Evolutionary conservation across 2,113 vertebrate genomes (phyloP), one percentile per base, ranked within the genome.

Genomic region (Melozone crissalis): DNA sequence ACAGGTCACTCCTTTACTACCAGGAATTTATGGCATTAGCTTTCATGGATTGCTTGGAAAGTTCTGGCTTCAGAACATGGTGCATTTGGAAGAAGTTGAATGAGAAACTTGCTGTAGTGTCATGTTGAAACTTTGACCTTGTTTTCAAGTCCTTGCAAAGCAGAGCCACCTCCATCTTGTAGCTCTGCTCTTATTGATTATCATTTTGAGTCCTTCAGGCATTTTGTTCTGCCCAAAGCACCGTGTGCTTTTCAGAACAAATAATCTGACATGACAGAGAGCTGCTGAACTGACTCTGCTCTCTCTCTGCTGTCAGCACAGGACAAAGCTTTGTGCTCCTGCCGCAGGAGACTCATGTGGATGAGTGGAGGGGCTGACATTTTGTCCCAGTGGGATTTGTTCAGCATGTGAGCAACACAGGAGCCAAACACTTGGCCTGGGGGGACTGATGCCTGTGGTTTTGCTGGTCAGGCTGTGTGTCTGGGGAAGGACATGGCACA

Each of bases 211-310:
- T 86, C 90, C 78, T 89, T 87, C 10, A 10, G 82, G 79, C 9
- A 0, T 86, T 90, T 74, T 90, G 41, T 41, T 92, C 51, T 83
- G 75, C 88, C 78, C 58, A 71, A 74, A 95, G 85, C 37, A 0
- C 43, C 0, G 0, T 31, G 72, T 55, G 27, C 57, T 84, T 86
- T 84, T 77, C 63, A 77, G 90, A 94, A 95, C 12, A 2, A 80
- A 86, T 94, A 88, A 94, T 85, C 72, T 86, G 94, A 84, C 43
- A 15, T 78, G 90, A 90, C 90, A 90, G 84, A 66, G 75, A 93
- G 68, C 51, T 88, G 59, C 82, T 59, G 47, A 87, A 55, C 59
- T 0, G 4, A 37, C 55, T 47, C 54, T 44, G 33, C 44, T 69
- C 65, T 77, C 71, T 41, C 55, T 24, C 17, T 75, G 75, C 67